Conservation (phyloP, 1,140 invertebrate species). For the Ptiloglossa arizonensis region DNA sequence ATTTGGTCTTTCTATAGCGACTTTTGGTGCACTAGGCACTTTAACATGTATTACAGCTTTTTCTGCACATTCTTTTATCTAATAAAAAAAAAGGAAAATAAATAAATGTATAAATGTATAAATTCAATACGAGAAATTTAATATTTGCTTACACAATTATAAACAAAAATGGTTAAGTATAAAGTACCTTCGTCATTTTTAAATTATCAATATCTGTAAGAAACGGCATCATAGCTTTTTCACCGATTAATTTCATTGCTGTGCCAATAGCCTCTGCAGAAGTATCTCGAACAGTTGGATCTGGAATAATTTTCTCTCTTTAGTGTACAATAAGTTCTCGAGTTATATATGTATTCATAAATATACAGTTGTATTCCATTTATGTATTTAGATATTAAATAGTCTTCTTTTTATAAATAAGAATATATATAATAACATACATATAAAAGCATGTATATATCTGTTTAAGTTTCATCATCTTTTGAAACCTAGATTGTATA, state of each 20-base stretch:
- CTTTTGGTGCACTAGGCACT: slow-evolving; percentile 83
- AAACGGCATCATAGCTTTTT: slow-evolving; percentile 93
- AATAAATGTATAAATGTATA: slow-evolving; percentile 24
- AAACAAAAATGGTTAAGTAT: background rate
- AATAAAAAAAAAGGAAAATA: slow-evolving; percentile 25
- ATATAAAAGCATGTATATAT: too few relatives aligned
- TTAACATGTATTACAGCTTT: slow-evolving; percentile 94
- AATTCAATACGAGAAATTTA: background rate
- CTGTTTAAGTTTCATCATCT: too few relatives aligned
- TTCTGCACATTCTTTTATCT: slow-evolving; percentile 96
- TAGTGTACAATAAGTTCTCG: too few relatives aligned
- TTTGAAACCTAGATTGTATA: too few relatives aligned
- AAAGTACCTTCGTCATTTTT: slow-evolving; percentile 93
- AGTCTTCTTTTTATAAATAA: too few relatives aligned
- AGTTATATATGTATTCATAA: too few relatives aligned
- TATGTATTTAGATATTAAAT: too few relatives aligned
- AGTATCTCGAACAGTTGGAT: slow-evolving; percentile 92
- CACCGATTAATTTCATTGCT: slow-evolving; percentile 95
- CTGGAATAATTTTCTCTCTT: slow-evolving; percentile 73
- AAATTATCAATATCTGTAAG: slow-evolving; percentile 93
- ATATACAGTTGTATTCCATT: too few relatives aligned
- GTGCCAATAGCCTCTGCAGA: slow-evolving; percentile 96
- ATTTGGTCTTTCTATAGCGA: slow-evolving; percentile 81
- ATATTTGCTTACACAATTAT: background rate
- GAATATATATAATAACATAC: too few relatives aligned